Evolutionary conservation across 2,888 invertebrate species (phyloP).

Genomic region (Oscheius sp.): DNA sequence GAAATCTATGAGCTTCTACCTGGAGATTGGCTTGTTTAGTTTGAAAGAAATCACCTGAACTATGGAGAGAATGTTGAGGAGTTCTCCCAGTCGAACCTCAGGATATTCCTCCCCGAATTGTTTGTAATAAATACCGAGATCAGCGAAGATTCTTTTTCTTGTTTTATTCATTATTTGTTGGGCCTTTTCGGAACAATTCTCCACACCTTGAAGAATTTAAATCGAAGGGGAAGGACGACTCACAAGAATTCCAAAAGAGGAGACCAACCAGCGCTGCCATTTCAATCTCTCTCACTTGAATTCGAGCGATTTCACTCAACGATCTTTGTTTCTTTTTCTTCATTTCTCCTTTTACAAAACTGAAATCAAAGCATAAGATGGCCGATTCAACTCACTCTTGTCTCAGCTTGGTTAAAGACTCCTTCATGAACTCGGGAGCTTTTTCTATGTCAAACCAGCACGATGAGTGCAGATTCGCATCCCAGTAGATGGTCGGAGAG

Average conservation of each 20-base stretch:
- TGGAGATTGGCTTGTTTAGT: neutral
- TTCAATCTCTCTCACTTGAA: neutral
- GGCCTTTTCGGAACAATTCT: neutral
- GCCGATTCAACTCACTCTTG: neutral
- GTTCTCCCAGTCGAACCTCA: neutral
- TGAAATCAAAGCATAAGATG: neutral
- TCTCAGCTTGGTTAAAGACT: no score
- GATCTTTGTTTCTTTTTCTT: neutral
- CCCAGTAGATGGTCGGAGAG: neutral
- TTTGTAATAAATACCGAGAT: neutral
- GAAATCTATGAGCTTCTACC: neutral
- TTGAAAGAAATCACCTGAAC: neutral
- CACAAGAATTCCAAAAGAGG: neutral
- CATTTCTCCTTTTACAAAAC: neutral
- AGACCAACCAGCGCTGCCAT: neutral
- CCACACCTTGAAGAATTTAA: neutral
- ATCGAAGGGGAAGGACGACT: neutral
- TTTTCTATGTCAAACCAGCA: neutral
- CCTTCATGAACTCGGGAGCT: constrained; percentile 3
- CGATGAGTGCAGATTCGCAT: neutral
- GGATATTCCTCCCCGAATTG: neutral
- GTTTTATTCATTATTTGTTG: neutral
- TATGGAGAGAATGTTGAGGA: neutral
- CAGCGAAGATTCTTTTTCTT: neutral
- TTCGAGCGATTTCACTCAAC: neutral